phyloP scores from a whole-genome alignment of 2,113 vertebrate genomes.

The Otus sunia region DNA sequence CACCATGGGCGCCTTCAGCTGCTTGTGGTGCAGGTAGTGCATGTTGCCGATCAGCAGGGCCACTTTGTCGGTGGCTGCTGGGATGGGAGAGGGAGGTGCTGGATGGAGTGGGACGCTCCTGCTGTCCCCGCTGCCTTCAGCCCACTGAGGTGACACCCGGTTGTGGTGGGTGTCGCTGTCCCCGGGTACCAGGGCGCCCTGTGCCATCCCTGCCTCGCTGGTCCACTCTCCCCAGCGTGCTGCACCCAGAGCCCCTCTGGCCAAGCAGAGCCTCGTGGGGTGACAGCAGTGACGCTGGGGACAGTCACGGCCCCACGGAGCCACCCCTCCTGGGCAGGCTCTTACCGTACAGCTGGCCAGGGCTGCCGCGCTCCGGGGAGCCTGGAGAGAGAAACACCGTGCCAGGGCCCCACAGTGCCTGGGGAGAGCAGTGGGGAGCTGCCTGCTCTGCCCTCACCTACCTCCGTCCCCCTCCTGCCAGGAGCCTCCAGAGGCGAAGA shows the following conservation, averaged over 20 bases:
- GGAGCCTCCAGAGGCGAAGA: conserved; percentile 20
- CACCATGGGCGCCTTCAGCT: conserved; percentile 80
- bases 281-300: background rate
- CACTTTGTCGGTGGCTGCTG: conserved; percentile 86
- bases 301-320: background rate
- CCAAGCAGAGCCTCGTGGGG: background rate
- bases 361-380: background rate
- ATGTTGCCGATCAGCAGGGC: conserved; percentile 88
- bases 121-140: background rate
- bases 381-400: background rate
- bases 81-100: rapidly evolving
- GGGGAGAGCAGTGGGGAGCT: background rate
- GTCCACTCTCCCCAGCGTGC: rapidly evolving
- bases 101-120: rapidly evolving
- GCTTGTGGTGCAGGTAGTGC: conserved; percentile 82
- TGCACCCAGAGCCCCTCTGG: background rate
- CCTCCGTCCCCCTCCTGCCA: conserved; percentile 39
- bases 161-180: background rate
- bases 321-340: background rate
- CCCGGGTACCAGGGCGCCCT: background rate
- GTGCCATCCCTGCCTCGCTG: rapidly evolving
- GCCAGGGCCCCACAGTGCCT: rapidly evolving
- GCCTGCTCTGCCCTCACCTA: background rate
- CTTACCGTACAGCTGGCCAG: conserved; percentile 12
- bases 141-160: background rate